Evolutionary conservation across 2,888 invertebrate species (phyloP).

Genomic region (Caenorhabditis virilis): DNA sequence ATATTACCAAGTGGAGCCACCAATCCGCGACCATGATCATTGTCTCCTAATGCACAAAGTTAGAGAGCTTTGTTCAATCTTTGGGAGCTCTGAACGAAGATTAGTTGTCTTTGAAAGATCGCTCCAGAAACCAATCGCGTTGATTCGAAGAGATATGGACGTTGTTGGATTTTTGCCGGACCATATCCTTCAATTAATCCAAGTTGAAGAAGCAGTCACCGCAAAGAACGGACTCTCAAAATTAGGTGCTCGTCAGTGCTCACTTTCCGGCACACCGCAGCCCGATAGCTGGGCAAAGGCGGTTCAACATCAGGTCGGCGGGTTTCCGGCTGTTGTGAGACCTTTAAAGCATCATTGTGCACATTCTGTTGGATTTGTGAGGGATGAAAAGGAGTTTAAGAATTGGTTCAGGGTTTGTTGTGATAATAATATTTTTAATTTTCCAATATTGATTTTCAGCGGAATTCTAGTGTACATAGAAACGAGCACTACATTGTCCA

Average conservation of each 20-base stretch:
- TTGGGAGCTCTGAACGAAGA: slow-evolving; percentile 38
- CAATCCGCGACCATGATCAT: slow-evolving; percentile 57
- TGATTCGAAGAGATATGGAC: slow-evolving; percentile 59
- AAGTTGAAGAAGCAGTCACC: slow-evolving; percentile 39
- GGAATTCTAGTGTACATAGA: slow-evolving; percentile 47
- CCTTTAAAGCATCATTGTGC: slow-evolving; percentile 45
- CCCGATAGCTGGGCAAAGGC: slow-evolving; percentile 52
- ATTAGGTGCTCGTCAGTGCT: slow-evolving; percentile 37
- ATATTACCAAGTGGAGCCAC: slow-evolving; percentile 61
- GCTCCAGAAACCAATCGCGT: slow-evolving; percentile 55
- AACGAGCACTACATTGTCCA: slow-evolving; percentile 57
- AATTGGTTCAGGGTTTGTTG: slow-evolving; percentile 44
- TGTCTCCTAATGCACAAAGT: slow-evolving; percentile 56
- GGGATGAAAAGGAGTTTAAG: slow-evolving; percentile 45
- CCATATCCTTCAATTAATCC: slow-evolving; percentile 43
- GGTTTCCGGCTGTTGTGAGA: slow-evolving; percentile 46
- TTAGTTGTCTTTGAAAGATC: slow-evolving; percentile 58
- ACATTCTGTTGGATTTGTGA: slow-evolving; percentile 45
- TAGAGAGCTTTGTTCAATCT: slow-evolving; percentile 46
- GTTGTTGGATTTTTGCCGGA: slow-evolving; percentile 56
- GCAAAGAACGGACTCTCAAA: slow-evolving; percentile 48
- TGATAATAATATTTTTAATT: neutral
- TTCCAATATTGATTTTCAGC: slow-evolving; percentile 27
- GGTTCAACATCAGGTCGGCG: slow-evolving; percentile 44
- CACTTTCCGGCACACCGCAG: slow-evolving; percentile 49